Conservation (phyloP, 2,113 vertebrate species). For the Phaethon lepturus region DNA sequence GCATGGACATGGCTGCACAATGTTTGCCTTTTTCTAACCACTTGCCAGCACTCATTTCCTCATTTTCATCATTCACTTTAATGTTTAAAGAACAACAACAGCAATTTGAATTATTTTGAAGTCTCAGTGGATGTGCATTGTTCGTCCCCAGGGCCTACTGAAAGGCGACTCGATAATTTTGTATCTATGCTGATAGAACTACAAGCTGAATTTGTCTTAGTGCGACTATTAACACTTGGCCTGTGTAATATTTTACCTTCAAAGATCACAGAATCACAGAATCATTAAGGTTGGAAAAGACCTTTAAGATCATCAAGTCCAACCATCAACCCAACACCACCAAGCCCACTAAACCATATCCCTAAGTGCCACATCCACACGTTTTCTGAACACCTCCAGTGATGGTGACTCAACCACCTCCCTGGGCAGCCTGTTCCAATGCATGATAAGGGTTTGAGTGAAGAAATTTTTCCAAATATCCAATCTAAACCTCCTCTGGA, state of each 20-base stretch:
- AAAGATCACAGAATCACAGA: not conserved
- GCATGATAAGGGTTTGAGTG: too few species aligned
- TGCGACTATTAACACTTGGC: not conserved
- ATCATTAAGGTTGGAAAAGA: too few species aligned
- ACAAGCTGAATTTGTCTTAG: not conserved
- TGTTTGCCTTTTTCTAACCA: not conserved
- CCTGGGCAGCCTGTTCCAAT: too few species aligned
- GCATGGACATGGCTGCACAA: not conserved
- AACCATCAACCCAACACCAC: too few species aligned
- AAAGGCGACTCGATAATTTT: not conserved
- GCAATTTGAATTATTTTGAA: conserved; percentile 15
- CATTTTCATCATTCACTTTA: conserved; percentile 43
- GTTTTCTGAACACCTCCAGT: too few species aligned
- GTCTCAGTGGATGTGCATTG: not conserved
- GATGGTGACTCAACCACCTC: too few species aligned
- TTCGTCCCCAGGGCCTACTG: not conserved
- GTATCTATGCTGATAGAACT: not conserved
- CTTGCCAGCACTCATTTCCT: conserved; percentile 26
- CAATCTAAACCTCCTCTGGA: too few species aligned
- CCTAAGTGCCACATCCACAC: too few species aligned
- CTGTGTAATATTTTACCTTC: not conserved
- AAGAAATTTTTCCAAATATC: too few species aligned
- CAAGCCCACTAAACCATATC: too few species aligned
- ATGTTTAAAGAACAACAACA: conserved; percentile 28
- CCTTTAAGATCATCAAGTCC: too few species aligned